phyloP scores from a whole-genome alignment of 2,888 invertebrate species.

The Cremastobaeus sp. region DNA sequence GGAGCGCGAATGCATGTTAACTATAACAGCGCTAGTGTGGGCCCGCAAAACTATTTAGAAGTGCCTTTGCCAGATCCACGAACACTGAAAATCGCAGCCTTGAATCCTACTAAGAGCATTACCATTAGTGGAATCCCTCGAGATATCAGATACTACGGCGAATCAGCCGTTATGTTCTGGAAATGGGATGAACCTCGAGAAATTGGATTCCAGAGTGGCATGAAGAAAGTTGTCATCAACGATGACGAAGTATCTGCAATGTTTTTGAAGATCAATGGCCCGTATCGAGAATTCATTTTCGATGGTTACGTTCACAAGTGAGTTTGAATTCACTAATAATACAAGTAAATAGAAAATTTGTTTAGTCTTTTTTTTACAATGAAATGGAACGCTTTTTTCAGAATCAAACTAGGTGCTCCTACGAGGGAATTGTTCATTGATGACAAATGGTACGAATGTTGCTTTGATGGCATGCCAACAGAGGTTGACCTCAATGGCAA shows the following conservation, averaged over 20 bases:
- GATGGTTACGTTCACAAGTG: conserved; percentile 84
- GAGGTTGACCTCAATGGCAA: conserved; percentile 89
- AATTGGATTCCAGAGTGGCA: conserved; percentile 90
- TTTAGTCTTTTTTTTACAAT: no score
- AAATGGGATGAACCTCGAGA: conserved; percentile 92
- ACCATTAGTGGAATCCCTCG: conserved; percentile 89
- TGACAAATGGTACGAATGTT: conserved; percentile 92
- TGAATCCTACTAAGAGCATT: conserved; percentile 88
- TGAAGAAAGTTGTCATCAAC: conserved; percentile 86
- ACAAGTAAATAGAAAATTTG: no score
- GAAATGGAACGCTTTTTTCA: no score
- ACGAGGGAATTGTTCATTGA: conserved; percentile 95
- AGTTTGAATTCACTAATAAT: no score
- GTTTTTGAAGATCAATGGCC: conserved; percentile 82
- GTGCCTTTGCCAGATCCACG: conserved; percentile 78
- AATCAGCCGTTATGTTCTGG: conserved; percentile 90
- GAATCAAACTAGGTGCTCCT: conserved; percentile 93
- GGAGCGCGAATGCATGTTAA: no score
- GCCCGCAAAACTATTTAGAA: no score
- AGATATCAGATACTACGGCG: conserved; percentile 92
- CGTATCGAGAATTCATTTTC: conserved; percentile 85
- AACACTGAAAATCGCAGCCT: conserved; percentile 80
- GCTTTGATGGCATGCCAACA: conserved; percentile 93
- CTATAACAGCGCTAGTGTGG: no score
- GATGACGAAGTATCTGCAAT: conserved; percentile 87